Base-by-base conservation (phyloP, 2,888 invertebrate genomes). In the Leistus spinibarbis region DNA sequence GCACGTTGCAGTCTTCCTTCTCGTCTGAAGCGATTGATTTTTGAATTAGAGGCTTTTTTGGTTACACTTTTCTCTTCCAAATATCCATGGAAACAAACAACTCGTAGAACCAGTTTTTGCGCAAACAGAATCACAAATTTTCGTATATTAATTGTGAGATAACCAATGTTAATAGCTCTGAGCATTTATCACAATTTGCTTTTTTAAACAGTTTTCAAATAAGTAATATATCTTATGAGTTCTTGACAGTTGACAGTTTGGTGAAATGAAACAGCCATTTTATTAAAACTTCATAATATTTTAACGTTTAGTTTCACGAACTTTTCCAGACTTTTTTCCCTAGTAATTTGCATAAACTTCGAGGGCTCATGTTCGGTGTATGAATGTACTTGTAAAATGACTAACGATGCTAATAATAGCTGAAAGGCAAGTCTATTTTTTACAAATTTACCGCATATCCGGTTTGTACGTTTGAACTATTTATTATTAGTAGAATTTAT, bases 1-100 rank as follows among this genome's bases (percentile, higher is more conserved):
- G 54, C 71, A 71, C 71, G 64, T 64, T 63, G 7, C 53, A 17
- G 19, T 2, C 54, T 19, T 57, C 54, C 64, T 7, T 60, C 60
- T 3, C 40, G 40, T 40, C 7, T 40, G 40, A 57, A 10, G 60
- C 64, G 62, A 71, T 71, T 71, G 71, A 71, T 71, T 71, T 71
- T 71, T 71, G 71, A 71, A 71, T 71, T 71, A 71, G 64, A 64
- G 71, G 1, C 24, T 54, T 71, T n/a, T 71, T 64, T 64, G 54
- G 54, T 63, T 64, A 54, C n/a, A 22, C 9, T 10, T 17, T 54
- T 54, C 16, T 40, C 13, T 53, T 7, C 40, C 5, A 40, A 40
- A 40, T 10, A 40, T 40, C 3, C 40, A 40, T 40, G 40, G 40
- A 40, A 40, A 40, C 5, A 40, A 40, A 13, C 40, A 40, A 40